Evolutionary conservation across 2,888 invertebrate genomes (phyloP).

Genomic region (Diogma glabrata): DNA sequence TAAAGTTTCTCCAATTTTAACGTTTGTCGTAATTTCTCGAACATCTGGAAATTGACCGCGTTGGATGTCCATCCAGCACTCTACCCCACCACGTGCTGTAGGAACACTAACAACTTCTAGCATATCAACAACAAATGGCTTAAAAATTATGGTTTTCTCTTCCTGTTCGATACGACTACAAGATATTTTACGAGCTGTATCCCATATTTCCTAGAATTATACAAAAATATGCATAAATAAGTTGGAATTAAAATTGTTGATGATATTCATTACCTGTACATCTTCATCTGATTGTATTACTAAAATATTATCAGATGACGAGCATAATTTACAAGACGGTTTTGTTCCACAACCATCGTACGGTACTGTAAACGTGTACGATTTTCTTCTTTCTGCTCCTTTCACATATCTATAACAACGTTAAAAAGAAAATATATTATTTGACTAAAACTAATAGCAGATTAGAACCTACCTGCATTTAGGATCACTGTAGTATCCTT

Average conservation of each 20-base stretch:
- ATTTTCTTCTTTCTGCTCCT: conserved; percentile 43
- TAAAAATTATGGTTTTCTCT: conserved; percentile 33
- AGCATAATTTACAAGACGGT: conserved; percentile 47
- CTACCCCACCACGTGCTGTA: conserved; percentile 50
- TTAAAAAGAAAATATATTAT: no score
- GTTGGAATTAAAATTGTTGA: no score
- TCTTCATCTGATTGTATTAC: conserved; percentile 56
- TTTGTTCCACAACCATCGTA: conserved; percentile 50
- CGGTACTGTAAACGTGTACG: conserved; percentile 52
- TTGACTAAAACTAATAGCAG: no score
- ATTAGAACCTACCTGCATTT: no score
- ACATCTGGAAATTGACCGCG: conserved; percentile 58
- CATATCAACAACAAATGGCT: conserved; percentile 58
- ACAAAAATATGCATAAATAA: no score
- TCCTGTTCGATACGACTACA: conserved; percentile 34
- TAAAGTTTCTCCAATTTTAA: conserved; percentile 58
- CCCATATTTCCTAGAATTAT: conserved; percentile 52
- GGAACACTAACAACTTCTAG: conserved; percentile 54
- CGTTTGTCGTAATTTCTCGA: conserved; percentile 46
- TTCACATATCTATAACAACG: conserved; percentile 55
- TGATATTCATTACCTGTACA: conserved; percentile 50
- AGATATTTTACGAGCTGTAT: conserved; percentile 51
- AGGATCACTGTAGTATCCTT: conserved; percentile 52
- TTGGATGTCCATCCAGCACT: conserved; percentile 70
- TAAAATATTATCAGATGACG: conserved; percentile 51